Evolutionary conservation across 2,888 invertebrate species (phyloP).

Genomic region (Calameuta filiformis): DNA sequence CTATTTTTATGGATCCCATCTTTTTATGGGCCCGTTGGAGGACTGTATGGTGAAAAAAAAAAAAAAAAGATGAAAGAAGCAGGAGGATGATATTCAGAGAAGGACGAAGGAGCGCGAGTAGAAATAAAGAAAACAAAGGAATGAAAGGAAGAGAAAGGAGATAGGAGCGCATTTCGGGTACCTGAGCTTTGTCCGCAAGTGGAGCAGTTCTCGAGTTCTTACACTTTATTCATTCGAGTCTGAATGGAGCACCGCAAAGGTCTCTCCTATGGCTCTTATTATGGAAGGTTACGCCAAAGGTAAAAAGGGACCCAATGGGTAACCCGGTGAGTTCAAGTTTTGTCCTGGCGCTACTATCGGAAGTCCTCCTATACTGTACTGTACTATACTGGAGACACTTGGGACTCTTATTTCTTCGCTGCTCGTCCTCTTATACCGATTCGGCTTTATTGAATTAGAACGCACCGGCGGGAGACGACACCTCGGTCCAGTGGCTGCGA

Average conservation of each 20-base stretch:
- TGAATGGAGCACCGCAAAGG: conserved; percentile 49
- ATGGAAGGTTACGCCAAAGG: not conserved
- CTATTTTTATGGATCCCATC: conserved; percentile 48
- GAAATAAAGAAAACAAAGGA: conserved; percentile 6
- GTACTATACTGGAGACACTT: not conserved
- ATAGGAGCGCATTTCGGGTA: conserved; percentile 28
- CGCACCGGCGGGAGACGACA: not conserved
- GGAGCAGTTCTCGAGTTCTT: conserved; percentile 53
- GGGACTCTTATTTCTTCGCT: not conserved
- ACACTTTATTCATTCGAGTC: conserved; percentile 46
- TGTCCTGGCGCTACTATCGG: not conserved
- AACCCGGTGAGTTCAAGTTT: not conserved
- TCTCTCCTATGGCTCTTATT: conserved; percentile 10
- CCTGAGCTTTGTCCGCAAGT: conserved; percentile 53
- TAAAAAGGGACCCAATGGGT: not conserved
- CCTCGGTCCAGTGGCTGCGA: not conserved
- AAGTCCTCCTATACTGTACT: not conserved
- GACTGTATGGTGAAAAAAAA: not conserved
- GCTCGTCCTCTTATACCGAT: not conserved
- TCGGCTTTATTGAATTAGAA: not conserved
- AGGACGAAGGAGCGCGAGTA: conserved; percentile 12
- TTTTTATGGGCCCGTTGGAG: conserved; percentile 24
- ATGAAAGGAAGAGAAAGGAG: conserved; percentile 17
- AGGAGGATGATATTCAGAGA: not conserved
- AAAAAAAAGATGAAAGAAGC: not conserved